Conservation (phyloP, 2,797 vertebrate species). For the Neosalanx taihuensis region DNA sequence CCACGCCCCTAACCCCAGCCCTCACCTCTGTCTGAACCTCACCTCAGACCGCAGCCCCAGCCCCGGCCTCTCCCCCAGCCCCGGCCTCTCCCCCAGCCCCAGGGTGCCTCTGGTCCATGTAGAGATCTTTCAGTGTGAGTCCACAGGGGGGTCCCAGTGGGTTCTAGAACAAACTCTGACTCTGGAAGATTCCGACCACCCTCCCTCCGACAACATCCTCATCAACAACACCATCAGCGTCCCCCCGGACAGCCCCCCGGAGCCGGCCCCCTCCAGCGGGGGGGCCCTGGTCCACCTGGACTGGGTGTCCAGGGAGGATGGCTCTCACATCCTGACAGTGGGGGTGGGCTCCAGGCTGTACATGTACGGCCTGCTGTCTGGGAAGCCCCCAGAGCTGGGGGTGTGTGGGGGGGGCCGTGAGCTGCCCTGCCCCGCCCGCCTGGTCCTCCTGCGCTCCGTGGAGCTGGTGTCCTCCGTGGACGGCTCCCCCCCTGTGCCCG, state of each 20-base stretch:
- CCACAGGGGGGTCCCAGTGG: constrained; percentile 94
- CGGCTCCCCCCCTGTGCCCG: constrained; percentile 87
- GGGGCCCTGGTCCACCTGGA: constrained; percentile 87
- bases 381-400: constrained; percentile 85
- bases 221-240: constrained; percentile 56
- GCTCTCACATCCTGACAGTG: constrained; percentile 94
- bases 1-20: constrained; percentile 47
- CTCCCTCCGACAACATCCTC: constrained; percentile 34
- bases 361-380: constrained; percentile 89
- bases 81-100: constrained; percentile 34
- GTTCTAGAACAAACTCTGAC: constrained; percentile 90
- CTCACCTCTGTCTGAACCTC: constrained; percentile 36
- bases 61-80: constrained; percentile 30
- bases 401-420: constrained; percentile 76
- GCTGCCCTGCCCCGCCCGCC: constrained; percentile 68
- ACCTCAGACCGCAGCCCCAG: constrained; percentile 44
- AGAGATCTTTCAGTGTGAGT: constrained; percentile 95
- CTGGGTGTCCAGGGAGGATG: constrained; percentile 98
- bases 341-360: constrained; percentile 92
- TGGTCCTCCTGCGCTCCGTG: constrained; percentile 86
- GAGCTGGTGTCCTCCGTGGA: constrained; percentile 95
- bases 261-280: constrained; percentile 18
- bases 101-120: constrained; percentile 81
- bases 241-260: constrained; percentile 55
- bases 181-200: constrained; percentile 73